Percentiles rank a stretch among this genome's conserved stretches.
Evolutionary conservation across 2,888 invertebrate species (phyloP).

Genomic region (Synergus gifuensis): DNA sequence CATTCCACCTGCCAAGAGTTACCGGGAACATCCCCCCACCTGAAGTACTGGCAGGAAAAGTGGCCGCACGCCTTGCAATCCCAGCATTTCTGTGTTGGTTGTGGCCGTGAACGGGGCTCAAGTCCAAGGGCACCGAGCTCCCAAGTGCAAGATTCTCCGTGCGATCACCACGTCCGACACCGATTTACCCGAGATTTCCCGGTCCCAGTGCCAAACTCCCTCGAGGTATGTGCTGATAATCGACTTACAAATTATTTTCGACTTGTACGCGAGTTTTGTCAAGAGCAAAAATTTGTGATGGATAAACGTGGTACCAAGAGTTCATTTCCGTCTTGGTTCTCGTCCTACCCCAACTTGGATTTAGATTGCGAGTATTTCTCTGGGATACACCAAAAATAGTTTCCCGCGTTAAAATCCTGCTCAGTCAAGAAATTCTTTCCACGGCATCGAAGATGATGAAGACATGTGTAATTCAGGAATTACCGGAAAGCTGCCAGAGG

Average conservation of each 20-base stretch:
- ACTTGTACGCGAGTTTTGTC: constrained; percentile 24
- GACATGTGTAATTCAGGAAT: not conserved
- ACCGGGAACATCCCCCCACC: constrained; percentile 69
- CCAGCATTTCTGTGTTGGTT: constrained; percentile 76
- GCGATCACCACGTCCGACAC: constrained; percentile 52
- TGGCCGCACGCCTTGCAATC: constrained; percentile 75
- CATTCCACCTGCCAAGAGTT: constrained; percentile 75
- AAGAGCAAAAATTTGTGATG: constrained; percentile 17
- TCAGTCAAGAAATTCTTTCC: not conserved
- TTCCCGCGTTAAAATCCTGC: not conserved
- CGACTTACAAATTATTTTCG: constrained; percentile 16
- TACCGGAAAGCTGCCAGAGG: not conserved
- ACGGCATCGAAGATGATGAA: not conserved
- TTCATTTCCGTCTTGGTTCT: not conserved
- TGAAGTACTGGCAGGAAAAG: constrained; percentile 72
- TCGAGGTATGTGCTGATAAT: constrained; percentile 50
- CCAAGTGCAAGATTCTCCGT: constrained; percentile 57
- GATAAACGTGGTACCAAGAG: not conserved
- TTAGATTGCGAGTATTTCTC: not conserved
- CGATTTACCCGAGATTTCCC: constrained; percentile 53
- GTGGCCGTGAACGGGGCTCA: constrained; percentile 76
- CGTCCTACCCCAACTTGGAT: not conserved
- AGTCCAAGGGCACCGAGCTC: constrained; percentile 74
- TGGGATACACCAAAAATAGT: not conserved
- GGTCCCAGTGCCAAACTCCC: constrained; percentile 48